Evolutionary conservation across 2,888 invertebrate genomes (phyloP).

Genomic region (Drosophila neotestacea): DNA sequence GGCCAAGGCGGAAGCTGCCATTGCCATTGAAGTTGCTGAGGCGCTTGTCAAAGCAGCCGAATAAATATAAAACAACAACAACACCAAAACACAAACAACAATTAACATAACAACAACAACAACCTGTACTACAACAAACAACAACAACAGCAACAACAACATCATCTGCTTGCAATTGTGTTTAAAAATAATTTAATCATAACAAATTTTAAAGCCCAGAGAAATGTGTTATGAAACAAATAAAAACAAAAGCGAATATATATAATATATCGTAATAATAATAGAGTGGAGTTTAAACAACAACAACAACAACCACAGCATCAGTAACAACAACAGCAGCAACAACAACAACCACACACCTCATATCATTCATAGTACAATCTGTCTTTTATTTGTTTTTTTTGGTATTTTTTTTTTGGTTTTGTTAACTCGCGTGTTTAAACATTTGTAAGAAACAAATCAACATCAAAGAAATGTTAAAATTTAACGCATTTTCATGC

Average conservation of each 20-base stretch:
- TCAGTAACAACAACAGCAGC: conserved; percentile 28
- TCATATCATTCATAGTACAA: conserved; percentile 25
- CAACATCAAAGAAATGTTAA: conserved; percentile 32
- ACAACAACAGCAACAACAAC: conserved; percentile 40
- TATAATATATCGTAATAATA: conserved; percentile 59
- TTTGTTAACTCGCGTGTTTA: conserved; percentile 25
- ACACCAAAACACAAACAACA: conserved; percentile 10
- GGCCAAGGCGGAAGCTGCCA: conserved; percentile 95
- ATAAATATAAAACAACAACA: conserved; percentile 83
- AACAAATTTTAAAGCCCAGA: conserved; percentile 45
- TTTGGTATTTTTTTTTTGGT: conserved; percentile 8
- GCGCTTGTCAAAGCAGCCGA: conserved; percentile 94
- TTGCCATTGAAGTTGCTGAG: conserved; percentile 97
- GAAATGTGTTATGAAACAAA: conserved; percentile 72
- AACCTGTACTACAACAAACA: conserved; percentile 24
- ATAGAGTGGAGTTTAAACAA: conserved; percentile 29
- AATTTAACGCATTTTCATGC: conserved; percentile 39
- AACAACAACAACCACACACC: conserved; percentile 4
- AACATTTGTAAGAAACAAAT: conserved; percentile 15
- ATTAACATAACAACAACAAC: conserved; percentile 34
- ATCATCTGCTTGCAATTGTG: conserved; percentile 55
- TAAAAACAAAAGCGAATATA: conserved; percentile 65
- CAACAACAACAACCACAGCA: conserved; percentile 35
- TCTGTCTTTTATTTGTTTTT: conserved; percentile 11
- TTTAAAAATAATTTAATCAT: conserved; percentile 62